Evolutionary conservation across 53 echinoderm and acorn worm genomes (phyloP), one percentile per base, ranked within the genome.

Genomic region (Paelopatides confundens): DNA sequence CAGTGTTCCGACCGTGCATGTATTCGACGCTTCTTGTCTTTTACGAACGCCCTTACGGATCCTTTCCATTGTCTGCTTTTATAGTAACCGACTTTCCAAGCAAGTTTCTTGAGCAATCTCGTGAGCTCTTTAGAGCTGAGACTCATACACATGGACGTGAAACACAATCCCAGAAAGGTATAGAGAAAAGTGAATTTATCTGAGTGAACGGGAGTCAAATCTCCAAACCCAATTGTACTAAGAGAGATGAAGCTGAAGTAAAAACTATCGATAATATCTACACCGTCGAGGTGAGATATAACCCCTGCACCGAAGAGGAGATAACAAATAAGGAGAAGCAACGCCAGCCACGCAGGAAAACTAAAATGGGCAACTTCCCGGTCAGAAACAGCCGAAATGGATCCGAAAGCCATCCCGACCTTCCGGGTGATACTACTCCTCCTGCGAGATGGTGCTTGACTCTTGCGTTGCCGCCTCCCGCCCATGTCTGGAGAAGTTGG

Each of bases 171-270:
- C 3, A 96, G 32, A 54, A 96, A 96, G 51, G 88, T 85, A 85
- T 96, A 96, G 0, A 92, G 26, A 51, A 96, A 96, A 23, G 88
- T 85, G 70, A 94, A 93, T 31, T 74, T 70, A 15, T 93, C 51
- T 10, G 91, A 90, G 3, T 58, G 65, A 52, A 77, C 82, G 23
- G 95, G 95, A 35, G 87, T 87, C 35, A 96, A 38, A 79, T 96
- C 96, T 2, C 96, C 96, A 66, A 96, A 96, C 10, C 96, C 96
- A 31, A 96, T 95, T 29, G 96, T 96, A 76, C 96, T 96, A 14
- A 96, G 92, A 2, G 96, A 95, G 48, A 96, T 91, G 43, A 96
- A 96, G 29, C 91, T 81, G 85, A 91, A 96, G 52, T 96, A 96
- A 70, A 96, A 95, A 17, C 93, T 91, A 71, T 95, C 93, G 7